Evolutionary conservation across 2,888 invertebrate genomes (phyloP).

Genomic region (Drosophila anomalata): DNA sequence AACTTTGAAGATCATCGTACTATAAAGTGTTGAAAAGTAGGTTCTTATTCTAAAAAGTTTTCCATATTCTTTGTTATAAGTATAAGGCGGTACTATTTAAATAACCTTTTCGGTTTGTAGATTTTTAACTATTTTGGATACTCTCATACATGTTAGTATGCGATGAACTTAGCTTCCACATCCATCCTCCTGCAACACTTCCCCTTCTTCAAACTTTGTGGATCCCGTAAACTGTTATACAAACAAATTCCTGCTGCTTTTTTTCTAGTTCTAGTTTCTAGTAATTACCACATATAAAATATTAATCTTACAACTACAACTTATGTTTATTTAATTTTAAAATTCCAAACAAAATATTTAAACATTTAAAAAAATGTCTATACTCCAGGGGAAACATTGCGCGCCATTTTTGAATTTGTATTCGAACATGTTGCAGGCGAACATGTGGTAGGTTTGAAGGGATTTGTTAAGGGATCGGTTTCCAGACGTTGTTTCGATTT

Average conservation of each 20-base stretch:
- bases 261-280: too few relatives aligned
- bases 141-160: too few relatives aligned
- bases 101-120: too few relatives aligned
- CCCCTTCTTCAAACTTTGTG: not conserved
- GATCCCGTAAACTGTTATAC: not conserved
- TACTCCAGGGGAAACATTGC: not conserved
- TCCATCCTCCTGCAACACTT: not conserved
- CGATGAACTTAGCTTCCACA: not conserved
- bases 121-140: too few relatives aligned
- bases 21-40: too few relatives aligned
- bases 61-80: too few relatives aligned
- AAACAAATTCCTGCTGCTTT: not conserved
- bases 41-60: too few relatives aligned
- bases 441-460: not conserved
- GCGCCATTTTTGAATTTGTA: not conserved
- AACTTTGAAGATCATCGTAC: not conserved
- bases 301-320: too few relatives aligned
- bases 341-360: not conserved
- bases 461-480: not conserved
- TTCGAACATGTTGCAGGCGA: conserved; percentile 8
- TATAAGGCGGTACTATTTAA: too few relatives aligned
- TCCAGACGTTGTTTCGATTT: not conserved
- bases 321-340: not conserved
- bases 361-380: not conserved
- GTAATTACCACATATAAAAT: too few relatives aligned